Conservation (phyloP, 2,797 vertebrate species). For the Margarornis squamiger region DNA sequence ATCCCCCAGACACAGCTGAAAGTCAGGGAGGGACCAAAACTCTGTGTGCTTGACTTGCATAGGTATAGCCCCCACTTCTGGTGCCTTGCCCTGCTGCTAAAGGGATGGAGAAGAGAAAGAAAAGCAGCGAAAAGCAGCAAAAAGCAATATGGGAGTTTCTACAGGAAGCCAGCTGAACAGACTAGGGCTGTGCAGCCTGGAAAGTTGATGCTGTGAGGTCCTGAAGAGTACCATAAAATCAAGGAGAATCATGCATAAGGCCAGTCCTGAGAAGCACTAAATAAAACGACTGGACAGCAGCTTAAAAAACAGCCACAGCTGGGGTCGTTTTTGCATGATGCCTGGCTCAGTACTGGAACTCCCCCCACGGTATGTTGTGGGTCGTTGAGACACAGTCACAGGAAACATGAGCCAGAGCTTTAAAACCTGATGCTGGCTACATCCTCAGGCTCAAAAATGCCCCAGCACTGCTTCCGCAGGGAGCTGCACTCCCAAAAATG, state of each 20-base stretch:
- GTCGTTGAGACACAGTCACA: neutral
- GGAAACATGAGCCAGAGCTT: neutral
- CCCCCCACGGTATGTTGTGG: accelerated
- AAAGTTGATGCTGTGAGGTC: neutral
- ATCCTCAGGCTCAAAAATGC: neutral
- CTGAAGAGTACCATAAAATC: neutral
- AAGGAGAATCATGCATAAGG: neutral
- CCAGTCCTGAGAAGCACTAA: neutral
- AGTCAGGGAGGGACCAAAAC: neutral
- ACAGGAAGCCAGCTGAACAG: neutral
- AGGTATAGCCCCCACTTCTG: neutral
- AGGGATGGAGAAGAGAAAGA: neutral
- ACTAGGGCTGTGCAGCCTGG: neutral
- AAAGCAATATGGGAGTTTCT: neutral
- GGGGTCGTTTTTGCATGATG: accelerated
- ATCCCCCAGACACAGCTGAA: neutral
- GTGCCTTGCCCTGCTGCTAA: neutral
- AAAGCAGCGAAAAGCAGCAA: neutral
- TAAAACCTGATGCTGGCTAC: neutral
- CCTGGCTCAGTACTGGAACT: neutral
- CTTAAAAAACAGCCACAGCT: accelerated
- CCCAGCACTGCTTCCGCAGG: neutral
- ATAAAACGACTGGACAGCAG: neutral
- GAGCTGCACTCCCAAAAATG: neutral
- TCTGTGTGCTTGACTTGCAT: accelerated